Conservation (phyloP, 2,113 vertebrate species). For the Pogona vitticeps region DNA sequence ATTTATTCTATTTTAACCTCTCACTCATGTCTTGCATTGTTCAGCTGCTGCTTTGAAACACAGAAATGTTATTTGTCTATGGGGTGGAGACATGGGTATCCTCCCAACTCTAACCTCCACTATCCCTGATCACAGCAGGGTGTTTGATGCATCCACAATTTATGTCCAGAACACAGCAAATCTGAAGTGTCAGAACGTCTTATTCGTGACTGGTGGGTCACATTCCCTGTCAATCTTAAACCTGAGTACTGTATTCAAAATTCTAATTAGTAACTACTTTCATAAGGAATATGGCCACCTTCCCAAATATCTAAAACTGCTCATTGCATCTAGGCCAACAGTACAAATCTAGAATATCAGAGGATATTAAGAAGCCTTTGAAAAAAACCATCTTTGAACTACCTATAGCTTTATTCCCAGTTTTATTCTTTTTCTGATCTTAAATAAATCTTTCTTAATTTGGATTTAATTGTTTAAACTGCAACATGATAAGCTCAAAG, state of each 20-base stretch:
- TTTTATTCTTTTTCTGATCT: neutral
- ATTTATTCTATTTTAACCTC: no score
- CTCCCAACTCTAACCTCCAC: neutral
- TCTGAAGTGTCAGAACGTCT: neutral
- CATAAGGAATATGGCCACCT: neutral
- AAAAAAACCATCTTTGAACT: neutral
- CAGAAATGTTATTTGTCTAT: neutral
- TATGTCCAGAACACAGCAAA: neutral
- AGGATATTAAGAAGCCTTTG: neutral
- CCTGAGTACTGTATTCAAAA: neutral
- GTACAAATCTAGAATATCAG: neutral
- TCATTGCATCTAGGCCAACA: no score
- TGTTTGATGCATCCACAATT: neutral
- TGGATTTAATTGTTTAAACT: neutral
- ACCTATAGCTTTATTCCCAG: neutral
- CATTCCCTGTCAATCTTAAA: neutral
- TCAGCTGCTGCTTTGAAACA: neutral
- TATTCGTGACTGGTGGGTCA: neutral
- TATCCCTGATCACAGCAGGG: neutral
- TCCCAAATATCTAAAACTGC: neutral
- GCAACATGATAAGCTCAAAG: neutral
- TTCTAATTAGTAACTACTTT: neutral
- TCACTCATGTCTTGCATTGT: neutral
- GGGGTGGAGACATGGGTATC: neutral
- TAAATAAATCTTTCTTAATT: neutral